These are phyloP conservation scores for Papilio xuthus DNA, from an alignment of 1,140 invertebrate genomes.

Conservation along the genomic window DNA sequence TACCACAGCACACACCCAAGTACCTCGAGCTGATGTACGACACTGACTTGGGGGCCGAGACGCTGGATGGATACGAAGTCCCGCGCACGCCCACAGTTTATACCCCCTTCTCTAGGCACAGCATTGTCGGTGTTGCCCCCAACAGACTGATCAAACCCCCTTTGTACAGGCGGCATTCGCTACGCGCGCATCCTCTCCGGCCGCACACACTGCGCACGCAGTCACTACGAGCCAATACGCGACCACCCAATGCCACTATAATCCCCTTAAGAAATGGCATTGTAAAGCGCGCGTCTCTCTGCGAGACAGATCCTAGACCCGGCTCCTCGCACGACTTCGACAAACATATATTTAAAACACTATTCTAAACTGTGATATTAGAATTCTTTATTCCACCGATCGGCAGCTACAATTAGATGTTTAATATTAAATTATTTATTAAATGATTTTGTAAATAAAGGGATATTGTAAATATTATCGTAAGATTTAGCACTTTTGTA, in stretches of 20 bases:
- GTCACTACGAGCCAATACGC: constrained; percentile 57
- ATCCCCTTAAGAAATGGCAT: constrained; percentile 65
- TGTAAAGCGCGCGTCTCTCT: constrained; percentile 63
- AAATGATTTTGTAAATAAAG: constrained; percentile 69
- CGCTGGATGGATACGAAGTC: constrained; percentile 83
- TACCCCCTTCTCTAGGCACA: constrained; percentile 64
- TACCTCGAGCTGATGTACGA: constrained; percentile 83
- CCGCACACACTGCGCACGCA: constrained; percentile 68
- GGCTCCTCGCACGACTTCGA: constrained; percentile 50
- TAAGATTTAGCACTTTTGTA: constrained; percentile 30
- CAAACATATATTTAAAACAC: constrained; percentile 70
- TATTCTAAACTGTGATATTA: constrained; percentile 79
- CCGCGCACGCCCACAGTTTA: constrained; percentile 72
- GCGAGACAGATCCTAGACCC: constrained; percentile 52
- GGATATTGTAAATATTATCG: constrained; percentile 69
- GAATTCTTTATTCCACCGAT: constrained; percentile 57
- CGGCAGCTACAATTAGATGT: constrained; percentile 50
- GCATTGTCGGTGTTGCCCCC: constrained; percentile 70
- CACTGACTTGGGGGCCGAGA: constrained; percentile 63
- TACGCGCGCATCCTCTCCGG: constrained; percentile 61
- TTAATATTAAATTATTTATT: constrained; percentile 70
- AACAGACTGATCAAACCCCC: constrained; percentile 63
- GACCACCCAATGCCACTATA: constrained; percentile 71
- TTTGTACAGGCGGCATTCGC: constrained; percentile 62
- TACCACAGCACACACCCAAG: constrained; percentile 78